Evolutionary conservation across 2,888 invertebrate species (phyloP).

Genomic region (Diogma glabrata): DNA sequence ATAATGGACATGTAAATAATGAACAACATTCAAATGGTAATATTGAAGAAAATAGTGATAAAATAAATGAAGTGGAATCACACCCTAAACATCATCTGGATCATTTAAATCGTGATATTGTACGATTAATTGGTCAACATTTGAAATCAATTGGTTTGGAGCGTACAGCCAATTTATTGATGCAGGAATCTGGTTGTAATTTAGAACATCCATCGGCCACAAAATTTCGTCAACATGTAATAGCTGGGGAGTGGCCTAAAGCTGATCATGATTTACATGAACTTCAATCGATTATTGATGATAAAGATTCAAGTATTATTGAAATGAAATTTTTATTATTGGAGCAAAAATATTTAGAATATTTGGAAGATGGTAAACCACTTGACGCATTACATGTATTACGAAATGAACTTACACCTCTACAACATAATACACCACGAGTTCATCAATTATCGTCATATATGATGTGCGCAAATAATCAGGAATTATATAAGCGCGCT

Average conservation of each 20-base stretch:
- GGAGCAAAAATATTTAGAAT: slow-evolving; percentile 96
- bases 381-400: slow-evolving; percentile 91
- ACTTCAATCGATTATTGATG: slow-evolving; percentile 31
- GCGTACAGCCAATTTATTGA: slow-evolving; percentile 82
- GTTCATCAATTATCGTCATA: slow-evolving; percentile 87
- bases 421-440: slow-evolving; percentile 87
- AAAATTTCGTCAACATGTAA: slow-evolving; percentile 85
- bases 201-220: slow-evolving; percentile 94
- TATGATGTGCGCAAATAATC: slow-evolving; percentile 72
- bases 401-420: slow-evolving; percentile 88
- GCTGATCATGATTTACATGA: slow-evolving; percentile 73
- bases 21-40: slow-evolving; percentile 6
- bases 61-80: slow-evolving; percentile 12
- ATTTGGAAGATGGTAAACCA: slow-evolving; percentile 82
- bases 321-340: slow-evolving; percentile 95
- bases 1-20: slow-evolving; percentile 11
- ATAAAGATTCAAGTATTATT: slow-evolving; percentile 36
- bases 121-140: slow-evolving; percentile 93
- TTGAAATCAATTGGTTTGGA: slow-evolving; percentile 84
- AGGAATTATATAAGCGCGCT: slow-evolving; percentile 51
- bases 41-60: not conserved
- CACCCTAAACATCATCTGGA: slow-evolving; percentile 55
- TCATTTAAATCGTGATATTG: slow-evolving; percentile 85
- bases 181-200: slow-evolving; percentile 91
- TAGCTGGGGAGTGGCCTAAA: slow-evolving; percentile 92